phyloP scores from a whole-genome alignment of 2,888 invertebrate species.

The Drosophila gaucha region DNA sequence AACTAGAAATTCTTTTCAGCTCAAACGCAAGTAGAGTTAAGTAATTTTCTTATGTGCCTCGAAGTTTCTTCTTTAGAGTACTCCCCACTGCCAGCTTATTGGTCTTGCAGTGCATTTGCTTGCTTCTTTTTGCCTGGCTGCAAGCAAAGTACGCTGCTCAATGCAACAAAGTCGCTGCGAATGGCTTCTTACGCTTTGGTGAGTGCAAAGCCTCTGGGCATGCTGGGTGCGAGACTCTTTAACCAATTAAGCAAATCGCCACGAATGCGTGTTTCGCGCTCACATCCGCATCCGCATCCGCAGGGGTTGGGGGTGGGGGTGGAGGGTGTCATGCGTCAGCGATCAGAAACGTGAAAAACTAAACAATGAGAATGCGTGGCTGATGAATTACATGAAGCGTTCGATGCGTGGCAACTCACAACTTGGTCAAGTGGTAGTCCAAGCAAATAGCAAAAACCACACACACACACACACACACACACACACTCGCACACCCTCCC shows the following conservation, averaged over 20 bases:
- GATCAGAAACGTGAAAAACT: constrained; percentile 31
- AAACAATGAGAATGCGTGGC: constrained; percentile 73
- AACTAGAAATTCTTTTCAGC: too few species aligned
- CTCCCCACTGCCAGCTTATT: neutral
- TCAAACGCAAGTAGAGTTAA: too few species aligned
- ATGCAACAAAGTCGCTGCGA: neutral
- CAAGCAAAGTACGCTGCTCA: neutral
- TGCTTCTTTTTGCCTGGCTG: neutral
- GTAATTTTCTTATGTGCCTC: neutral
- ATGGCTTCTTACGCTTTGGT: neutral
- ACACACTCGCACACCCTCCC: neutral
- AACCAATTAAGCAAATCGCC: constrained; percentile 71
- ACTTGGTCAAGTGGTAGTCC: constrained; percentile 62
- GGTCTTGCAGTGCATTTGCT: neutral
- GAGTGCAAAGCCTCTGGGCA: constrained; percentile 1
- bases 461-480: constrained; percentile 2
- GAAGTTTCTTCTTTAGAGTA: neutral
- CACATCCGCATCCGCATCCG: constrained; percentile 40
- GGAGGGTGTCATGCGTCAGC: constrained; percentile 69
- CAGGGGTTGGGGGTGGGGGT: constrained; percentile 20
- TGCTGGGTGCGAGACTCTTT: constrained; percentile 31
- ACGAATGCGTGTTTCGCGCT: constrained; percentile 57
- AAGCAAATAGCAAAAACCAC: constrained; percentile 13
- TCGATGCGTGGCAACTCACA: constrained; percentile 20
- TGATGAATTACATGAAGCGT: constrained; percentile 69